phyloP scores from a whole-genome alignment of 2,888 invertebrate species.

The Ophion ellenae region DNA sequence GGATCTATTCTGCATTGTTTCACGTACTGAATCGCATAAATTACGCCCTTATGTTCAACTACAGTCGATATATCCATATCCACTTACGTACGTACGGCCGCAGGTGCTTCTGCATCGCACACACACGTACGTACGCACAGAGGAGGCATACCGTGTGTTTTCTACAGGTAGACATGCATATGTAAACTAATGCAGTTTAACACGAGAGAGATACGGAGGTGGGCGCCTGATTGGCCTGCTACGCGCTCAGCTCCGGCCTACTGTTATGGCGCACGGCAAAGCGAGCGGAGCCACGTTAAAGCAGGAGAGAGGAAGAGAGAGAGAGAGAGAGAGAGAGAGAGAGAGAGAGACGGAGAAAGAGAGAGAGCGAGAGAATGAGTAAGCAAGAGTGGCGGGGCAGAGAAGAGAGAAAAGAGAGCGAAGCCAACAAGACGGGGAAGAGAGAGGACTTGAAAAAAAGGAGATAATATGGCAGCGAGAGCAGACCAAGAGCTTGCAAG shows the following conservation, averaged over 20 bases:
- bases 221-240: slow-evolving; percentile 82
- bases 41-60: not conserved
- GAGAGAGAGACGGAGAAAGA: slow-evolving; percentile 50
- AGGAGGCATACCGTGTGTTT: slow-evolving; percentile 25
- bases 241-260: slow-evolving; percentile 78
- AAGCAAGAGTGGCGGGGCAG: not conserved
- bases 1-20: not conserved
- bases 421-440: slow-evolving; percentile 37
- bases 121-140: slow-evolving; percentile 72
- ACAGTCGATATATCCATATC: not conserved
- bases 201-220: slow-evolving; percentile 67
- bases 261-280: slow-evolving; percentile 73
- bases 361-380: too few relatives aligned
- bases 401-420: not conserved
- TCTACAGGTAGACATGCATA: slow-evolving; percentile 67
- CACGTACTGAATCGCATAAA: not conserved
- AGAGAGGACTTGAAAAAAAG: slow-evolving; percentile 42
- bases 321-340: slow-evolving; percentile 53
- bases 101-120: slow-evolving; percentile 75
- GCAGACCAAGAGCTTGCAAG: slow-evolving; percentile 45
- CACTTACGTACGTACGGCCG: slow-evolving; percentile 67
- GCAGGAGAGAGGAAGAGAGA: slow-evolving; percentile 50
- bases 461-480: slow-evolving; percentile 61
- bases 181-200: slow-evolving; percentile 52
- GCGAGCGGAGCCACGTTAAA: slow-evolving; percentile 65